Evolutionary conservation across 2,797 vertebrate genomes (phyloP), one percentile per base, ranked within the genome.

Genomic region (Ctenopoma multispine): DNA sequence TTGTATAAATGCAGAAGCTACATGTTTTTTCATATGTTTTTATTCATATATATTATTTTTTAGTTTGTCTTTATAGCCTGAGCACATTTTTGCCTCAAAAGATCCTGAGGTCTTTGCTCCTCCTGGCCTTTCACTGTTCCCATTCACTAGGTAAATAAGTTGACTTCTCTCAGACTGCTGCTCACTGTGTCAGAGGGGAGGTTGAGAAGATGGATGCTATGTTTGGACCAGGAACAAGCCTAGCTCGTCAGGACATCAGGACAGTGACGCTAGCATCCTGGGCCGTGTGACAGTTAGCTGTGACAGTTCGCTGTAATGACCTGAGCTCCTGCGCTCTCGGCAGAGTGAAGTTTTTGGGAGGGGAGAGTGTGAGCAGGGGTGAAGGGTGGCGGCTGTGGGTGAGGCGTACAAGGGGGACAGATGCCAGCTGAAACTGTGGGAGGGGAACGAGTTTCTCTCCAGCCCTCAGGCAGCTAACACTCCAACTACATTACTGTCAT

Each of bases 231-330:
- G 48, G 77, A 85, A 87, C 77, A 77, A 88, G 82, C 73, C 67
- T 43, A 13, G 80, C 80, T 84, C 79, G 46, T 88, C 87, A 82
- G 85, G 83, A 83, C 83, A 80, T 27, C 73, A 56, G 83, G 76
- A 86, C 69, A 82, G 83, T 83, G 85, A 87, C 74, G 77, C 76
- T 53, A 65, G 84, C 75, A 85, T 87, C 84, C 87, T 69, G 80
- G 83, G 64, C 84, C 41, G 36, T 77, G 87, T 92, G 90, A 91
- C 88, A 92, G 90, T 87, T 81, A 82, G 73, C 84, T 55, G 70
- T 91, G 91, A 93, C 90, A 93, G 90, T 88, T 91, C 79, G 90
- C 85, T 80, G 87, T 93, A 94, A 94, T 93, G 92, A 94, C 93
- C 93, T 86, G 89, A 90, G 91, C 83, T 85, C 82, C 89, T 65